Percentiles rank a stretch among this genome's conserved stretches.
These are phyloP conservation scores for Drosophila recens DNA, from an alignment of 2,888 invertebrate species.

Conservation along the genomic window DNA sequence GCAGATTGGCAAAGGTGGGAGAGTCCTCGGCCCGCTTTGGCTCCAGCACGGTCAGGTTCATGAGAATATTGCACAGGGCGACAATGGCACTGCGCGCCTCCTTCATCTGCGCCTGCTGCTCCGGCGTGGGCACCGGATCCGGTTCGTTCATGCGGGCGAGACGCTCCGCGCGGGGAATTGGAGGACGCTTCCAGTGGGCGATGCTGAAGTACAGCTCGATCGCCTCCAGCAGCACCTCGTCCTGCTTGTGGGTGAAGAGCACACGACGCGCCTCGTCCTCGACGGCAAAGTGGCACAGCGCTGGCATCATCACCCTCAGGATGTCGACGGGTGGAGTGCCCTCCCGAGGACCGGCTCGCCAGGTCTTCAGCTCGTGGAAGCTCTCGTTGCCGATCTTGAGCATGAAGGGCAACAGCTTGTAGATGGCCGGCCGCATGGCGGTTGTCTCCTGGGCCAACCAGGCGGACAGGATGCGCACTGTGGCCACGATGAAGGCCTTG, in stretches of 20 bases:
- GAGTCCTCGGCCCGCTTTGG: conserved; percentile 93
- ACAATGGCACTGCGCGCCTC: conserved; percentile 94
- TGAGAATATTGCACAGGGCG: conserved; percentile 95
- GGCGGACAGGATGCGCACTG: conserved; percentile 93
- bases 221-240: conserved; percentile 92
- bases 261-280: conserved; percentile 95
- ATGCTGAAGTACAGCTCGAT: conserved; percentile 94
- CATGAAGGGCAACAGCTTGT: conserved; percentile 92
- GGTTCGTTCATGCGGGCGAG: conserved; percentile 91
- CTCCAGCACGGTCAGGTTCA: conserved; percentile 96
- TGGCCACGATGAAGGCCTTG: conserved; percentile 92
- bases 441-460: conserved; percentile 97
- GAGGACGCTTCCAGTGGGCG: conserved; percentile 93
- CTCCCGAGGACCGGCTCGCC: conserved; percentile 88
- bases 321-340: conserved; percentile 88
- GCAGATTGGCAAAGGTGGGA: conserved; percentile 90
- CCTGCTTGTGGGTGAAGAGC: conserved; percentile 91
- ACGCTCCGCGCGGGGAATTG: conserved; percentile 92
- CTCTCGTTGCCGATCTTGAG: conserved; percentile 92
- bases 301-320: conserved; percentile 93
- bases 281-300: conserved; percentile 95
- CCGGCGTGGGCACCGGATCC: conserved; percentile 90
- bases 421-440: conserved; percentile 93
- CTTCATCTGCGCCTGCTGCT: conserved; percentile 92
- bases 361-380: conserved; percentile 90